Evolutionary conservation across 1,140 invertebrate genomes (phyloP), one percentile per base, ranked within the genome.

Genomic region (Drosophila burlai): DNA sequence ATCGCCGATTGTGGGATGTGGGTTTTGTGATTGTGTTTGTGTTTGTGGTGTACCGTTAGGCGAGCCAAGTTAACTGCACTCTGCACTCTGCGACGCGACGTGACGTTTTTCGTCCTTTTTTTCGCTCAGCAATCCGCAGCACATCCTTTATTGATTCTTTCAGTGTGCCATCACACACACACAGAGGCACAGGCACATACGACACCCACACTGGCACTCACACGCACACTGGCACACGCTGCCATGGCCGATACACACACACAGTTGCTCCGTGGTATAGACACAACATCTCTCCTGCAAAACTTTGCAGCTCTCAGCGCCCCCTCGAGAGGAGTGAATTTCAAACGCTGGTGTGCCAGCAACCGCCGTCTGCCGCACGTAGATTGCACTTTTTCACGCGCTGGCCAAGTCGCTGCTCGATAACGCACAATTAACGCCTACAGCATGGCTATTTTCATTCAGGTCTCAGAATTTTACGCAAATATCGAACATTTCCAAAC

Each of bases 111-210:
- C 64, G 49, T 55, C 55, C 58, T 76, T 76, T 76, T 78, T 78
- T 76, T 69, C 75, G 64, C 63, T 73, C 66, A 59, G 68, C 71
- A 79, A 85, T 82, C 69, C 46, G 73, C 84, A 87, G 84, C 84
- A 89, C 81, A 89, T 89, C 84, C 84, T 89, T 89, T 89, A 89
- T 89, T 89, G 84, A 89, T 89, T 89, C 85, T 89, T 89, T 89
- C 84, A 89, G 81, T 87, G 84, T 87, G 83, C 83, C 59, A 47
- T 26, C 49, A 76, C 75, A 66, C 64, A 66, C 55, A 76, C 69
- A 63, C 64, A 66, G 49, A 80, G 66, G 58, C 74, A 62, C 66
- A 46, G 62, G 60, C 66, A 43, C 59, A 78, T 40, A 68, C 50
- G 18, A 76, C 50, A 61, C 45, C 49, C 42, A 34, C 74, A 57